A percentile compares a stretch with the other conserved stretches of the same genome.
phyloP scores from a whole-genome alignment of 2,113 vertebrate species.

The Pluvianellus socialis region DNA sequence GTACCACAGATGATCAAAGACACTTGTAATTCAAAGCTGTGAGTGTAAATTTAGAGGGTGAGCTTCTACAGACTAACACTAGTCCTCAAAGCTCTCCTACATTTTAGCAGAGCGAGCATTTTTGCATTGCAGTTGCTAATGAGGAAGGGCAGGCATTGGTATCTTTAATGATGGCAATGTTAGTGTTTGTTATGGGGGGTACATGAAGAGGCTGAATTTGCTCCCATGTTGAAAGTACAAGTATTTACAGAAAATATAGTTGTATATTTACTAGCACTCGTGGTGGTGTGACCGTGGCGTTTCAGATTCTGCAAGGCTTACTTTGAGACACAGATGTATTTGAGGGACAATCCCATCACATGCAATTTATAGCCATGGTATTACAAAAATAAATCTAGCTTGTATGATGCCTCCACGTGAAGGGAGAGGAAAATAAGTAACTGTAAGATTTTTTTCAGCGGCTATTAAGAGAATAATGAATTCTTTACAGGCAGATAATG shows the following conservation, averaged over 20 bases:
- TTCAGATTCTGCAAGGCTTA: background rate
- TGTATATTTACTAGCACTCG: background rate
- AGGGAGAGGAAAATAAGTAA: background rate
- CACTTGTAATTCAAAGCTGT: background rate
- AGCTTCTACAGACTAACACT: background rate
- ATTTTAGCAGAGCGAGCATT: background rate
- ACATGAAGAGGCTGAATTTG: background rate
- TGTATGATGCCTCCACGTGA: background rate
- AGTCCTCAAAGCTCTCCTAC: background rate
- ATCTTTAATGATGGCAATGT: background rate
- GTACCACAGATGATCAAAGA: background rate
- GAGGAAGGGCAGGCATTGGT: background rate
- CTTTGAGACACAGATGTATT: background rate
- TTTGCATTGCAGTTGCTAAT: background rate
- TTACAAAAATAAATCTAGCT: background rate
- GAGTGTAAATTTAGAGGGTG: background rate
- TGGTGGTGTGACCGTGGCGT: background rate
- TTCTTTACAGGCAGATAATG: background rate
- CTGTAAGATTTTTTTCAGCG: background rate
- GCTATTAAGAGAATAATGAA: background rate
- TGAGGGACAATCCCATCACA: background rate
- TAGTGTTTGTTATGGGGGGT: background rate
- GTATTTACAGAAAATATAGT: background rate
- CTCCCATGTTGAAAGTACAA: background rate
- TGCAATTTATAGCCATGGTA: background rate